Conservation (phyloP, 2,888 invertebrate genomes). For the Limnephilus rhombicus region DNA sequence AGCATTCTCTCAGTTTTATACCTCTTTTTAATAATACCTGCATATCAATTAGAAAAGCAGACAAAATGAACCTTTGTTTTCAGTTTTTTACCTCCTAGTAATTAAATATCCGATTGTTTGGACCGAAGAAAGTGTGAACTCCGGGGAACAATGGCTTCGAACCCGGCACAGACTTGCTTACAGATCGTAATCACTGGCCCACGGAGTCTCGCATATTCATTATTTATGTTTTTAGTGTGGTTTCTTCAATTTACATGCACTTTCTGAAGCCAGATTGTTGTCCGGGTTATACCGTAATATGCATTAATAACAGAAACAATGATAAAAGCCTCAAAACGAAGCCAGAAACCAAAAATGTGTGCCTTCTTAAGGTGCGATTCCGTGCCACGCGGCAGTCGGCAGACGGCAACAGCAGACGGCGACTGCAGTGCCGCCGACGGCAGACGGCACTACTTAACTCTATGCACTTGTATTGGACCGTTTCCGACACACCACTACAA, state of each 20-base stretch:
- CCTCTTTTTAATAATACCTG: background rate
- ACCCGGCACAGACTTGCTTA: background rate
- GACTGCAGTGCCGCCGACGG: too few relatives aligned
- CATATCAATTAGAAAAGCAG: background rate
- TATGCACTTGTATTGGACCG: too few relatives aligned
- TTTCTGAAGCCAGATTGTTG: background rate
- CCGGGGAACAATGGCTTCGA: background rate
- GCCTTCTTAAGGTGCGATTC: too few relatives aligned
- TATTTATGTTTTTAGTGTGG: background rate
- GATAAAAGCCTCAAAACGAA: too few relatives aligned
- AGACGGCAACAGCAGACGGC: too few relatives aligned
- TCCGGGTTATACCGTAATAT: background rate
- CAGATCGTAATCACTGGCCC: background rate
- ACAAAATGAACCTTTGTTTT: background rate
- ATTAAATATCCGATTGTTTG: conserved; percentile 22
- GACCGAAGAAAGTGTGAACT: conserved; percentile 20
- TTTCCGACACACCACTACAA: too few relatives aligned
- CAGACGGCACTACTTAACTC: too few relatives aligned
- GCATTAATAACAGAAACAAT: background rate
- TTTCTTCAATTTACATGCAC: background rate
- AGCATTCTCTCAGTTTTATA: background rate
- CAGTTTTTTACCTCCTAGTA: background rate
- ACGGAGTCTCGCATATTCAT: background rate
- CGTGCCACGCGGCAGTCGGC: too few relatives aligned
- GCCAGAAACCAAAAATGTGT: too few relatives aligned